Base-by-base conservation (phyloP, 2,113 vertebrate genomes). In the Salminus brasiliensis region DNA sequence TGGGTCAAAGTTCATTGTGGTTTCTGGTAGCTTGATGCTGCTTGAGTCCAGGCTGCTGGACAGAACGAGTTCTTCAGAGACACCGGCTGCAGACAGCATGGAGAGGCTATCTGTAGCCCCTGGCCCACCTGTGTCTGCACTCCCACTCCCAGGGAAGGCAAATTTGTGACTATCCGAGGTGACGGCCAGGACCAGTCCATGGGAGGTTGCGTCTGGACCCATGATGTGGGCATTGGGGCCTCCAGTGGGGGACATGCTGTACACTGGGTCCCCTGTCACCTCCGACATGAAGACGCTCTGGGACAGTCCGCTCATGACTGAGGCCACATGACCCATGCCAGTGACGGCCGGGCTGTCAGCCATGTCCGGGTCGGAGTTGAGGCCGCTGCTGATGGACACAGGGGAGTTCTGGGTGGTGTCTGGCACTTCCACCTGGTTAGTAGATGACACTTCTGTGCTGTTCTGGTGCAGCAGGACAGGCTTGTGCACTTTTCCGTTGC, bases 331-430 rank as follows among this genome's bases (percentile, higher is more conserved):
- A 90, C 97, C 95, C 88, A 98, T 96, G 0, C 96, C 97, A 0
- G 96, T 96, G 89, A 99, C 96, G 15, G 94, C 97, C 0, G 98
- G 97, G 86, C 97, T 98, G 90, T 99, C 97, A 0, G 93, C 97
- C 92, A 98, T 96, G 76, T 99, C 98, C 0, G 97, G 97, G 81
- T 99, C 98, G 0, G 97, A 98, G 89, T 98, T 99, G 74, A 99
- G 93, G 47, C 97, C 97, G 1, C 97, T 99, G 95, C 97, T 99
- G 93, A 98, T 98, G 91, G 97, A 98, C 80, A 99, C 97, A 0
- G 98, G 98, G 55, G 98, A 99, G 88, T 97, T 98, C 92, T 99
- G 98, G 7, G 98, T 99, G 1, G 98, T 99, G 92, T 99, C 98
- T 0, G 98, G 98, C 23, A 99, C 97, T 87, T 99, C 98, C 77